Evolutionary conservation across 2,113 vertebrate species (phyloP), one percentile per base, ranked within the genome.

Genomic region (Varanus komodoensis): DNA sequence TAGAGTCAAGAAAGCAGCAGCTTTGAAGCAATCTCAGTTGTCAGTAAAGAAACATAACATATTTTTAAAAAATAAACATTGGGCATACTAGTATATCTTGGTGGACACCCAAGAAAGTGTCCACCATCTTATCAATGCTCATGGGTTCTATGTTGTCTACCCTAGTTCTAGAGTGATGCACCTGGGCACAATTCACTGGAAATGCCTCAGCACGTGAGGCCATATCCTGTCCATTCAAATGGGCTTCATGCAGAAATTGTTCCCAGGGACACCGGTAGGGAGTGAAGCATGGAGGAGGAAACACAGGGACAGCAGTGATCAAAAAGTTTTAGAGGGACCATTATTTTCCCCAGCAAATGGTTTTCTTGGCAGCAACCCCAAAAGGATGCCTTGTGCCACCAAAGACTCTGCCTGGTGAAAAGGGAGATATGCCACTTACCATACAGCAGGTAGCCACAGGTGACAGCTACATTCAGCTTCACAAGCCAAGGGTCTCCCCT

Each of bases 401-500:
- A 23, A n/a, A 61, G 57, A 61, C 34, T 32, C 79, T 77, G 69
- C 61, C 21, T n/a, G 27, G 38, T 67, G 73, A 78, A 79, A 57
- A 27, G 52, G 21, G 15, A 23, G 21, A 8, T 11, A 8, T 11
- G 6, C 44, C 71, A 69, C 96, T 97, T 96, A 98, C 97, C 97
- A 44, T 97, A 97, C 21, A 98, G 92, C 83, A 98, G 97, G 96
- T 98, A 98, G 88, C 97, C 98, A 96, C 97, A 98, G 74, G 97
- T 98, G 93, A 98, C 97, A 93, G 97, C 98, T 88, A 98, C 97
- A 85, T 98, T 98, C 71, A 98, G 94, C 91, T 98, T 97, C 84
- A 98, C 98, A 6, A 98, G 94, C n/a, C 91, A 87, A 87, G 98
- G 98, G 77, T 98, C 98, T 12, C 98, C 98, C 98, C 98, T 98